Evolutionary conservation across 2,888 invertebrate species (phyloP), one percentile per base, ranked within the genome.

Genomic region (Thelaira solivaga): DNA sequence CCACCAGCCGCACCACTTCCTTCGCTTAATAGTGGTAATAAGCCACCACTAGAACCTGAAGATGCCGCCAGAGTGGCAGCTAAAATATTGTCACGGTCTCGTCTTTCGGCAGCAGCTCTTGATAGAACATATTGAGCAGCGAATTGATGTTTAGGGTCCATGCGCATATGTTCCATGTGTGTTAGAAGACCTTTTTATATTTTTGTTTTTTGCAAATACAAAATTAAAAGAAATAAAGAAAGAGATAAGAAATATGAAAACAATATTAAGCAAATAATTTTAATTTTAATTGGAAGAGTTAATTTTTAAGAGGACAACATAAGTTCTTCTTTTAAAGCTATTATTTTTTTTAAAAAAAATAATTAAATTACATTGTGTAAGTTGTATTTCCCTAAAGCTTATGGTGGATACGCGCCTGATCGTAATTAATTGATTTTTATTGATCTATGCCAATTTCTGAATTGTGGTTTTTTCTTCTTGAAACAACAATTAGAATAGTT

Each of bases 101-200:
- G 91, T 82, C 96, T 92, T 86, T 97, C 97, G 13, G 97, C 97
- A 6, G 97, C 97, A 7, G 97, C 97, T 83, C 96, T 90, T 69
- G 95, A 95, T 34, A 97, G 90, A 45, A 97, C 96, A 90, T 97
- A 97, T 87, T 97, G 97, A 26, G 97, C 97, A 41, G 97, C 97
- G 86, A 97, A 97, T 89, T 97, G 97, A 90, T 97, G 97, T 89
- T 97, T 97, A 0, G 97, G 96, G 88, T 97, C 97, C 96, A 97
- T 97, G 85, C 97, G 92, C 97, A 97, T 97, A 88, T 97, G 96
- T 85, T 97, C 97, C 97, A 97, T 97, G 88, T 97, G 97, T 74
- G 95, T 95, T 73, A 97, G 91, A 29, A 97, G 92, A 85, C 97
- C 97, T 97, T 90, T 26, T 18, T 10, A 72, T 31, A 31, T 8